A percentile compares a stretch with the other conserved stretches of the same genome.
Conservation (phyloP, 2,797 vertebrate genomes). For the Rhinella marina region DNA sequence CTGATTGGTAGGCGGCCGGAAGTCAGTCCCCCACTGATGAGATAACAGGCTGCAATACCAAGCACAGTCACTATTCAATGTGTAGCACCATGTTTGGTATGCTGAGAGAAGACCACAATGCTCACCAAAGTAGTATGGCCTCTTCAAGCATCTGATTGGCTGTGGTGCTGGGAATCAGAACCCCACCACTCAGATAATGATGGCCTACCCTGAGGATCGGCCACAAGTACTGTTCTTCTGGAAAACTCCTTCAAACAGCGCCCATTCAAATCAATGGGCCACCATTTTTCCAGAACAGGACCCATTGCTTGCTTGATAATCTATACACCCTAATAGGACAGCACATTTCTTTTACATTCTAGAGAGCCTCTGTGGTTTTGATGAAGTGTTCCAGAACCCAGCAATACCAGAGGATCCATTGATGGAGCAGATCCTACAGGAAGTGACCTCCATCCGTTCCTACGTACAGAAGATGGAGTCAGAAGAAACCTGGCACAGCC, state of each 20-base stretch:
- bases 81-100: too few relatives aligned
- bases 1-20: too few relatives aligned
- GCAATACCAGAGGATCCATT: constrained; percentile 45
- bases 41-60: too few relatives aligned
- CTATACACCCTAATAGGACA: background rate
- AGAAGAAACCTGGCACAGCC: constrained; percentile 55
- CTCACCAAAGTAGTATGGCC: too few relatives aligned
- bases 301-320: background rate
- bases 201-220: too few relatives aligned
- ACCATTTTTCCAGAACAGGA: background rate
- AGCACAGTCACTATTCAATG: too few relatives aligned
- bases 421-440: constrained; percentile 78
- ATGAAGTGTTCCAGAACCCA: background rate
- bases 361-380: constrained; percentile 43
- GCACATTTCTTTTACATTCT: background rate
- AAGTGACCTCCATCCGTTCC: constrained; percentile 76
- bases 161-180: too few relatives aligned
- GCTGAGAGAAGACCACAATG: too few relatives aligned
- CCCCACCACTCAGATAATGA: too few relatives aligned
- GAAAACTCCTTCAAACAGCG: background rate
- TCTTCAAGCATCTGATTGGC: too few relatives aligned
- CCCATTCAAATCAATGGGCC: background rate
- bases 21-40: too few relatives aligned
- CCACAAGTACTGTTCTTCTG: too few relatives aligned
- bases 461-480: constrained; percentile 75